These are phyloP conservation scores for Hypena proboscidalis DNA, from an alignment of 2,888 invertebrate genomes.

Conservation along the genomic window DNA sequence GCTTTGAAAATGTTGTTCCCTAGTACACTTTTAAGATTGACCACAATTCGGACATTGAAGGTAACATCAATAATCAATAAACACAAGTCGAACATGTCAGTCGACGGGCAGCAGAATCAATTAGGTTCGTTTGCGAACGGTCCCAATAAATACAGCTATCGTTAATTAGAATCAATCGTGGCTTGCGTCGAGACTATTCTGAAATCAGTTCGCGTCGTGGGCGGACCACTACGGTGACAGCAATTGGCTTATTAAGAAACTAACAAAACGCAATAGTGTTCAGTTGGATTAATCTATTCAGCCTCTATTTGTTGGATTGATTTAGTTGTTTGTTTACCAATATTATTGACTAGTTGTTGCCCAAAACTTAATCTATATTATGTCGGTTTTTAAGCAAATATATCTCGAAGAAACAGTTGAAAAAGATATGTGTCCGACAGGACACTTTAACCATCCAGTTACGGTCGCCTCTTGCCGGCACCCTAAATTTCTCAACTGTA, in stretches of 20 bases:
- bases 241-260: conserved; percentile 76
- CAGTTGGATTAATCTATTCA: conserved; percentile 62
- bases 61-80: conserved; percentile 58
- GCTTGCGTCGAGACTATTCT: conserved; percentile 75
- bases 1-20: too few relatives aligned
- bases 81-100: conserved; percentile 54
- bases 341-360: conserved; percentile 36
- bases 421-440: too few relatives aligned
- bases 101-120: conserved; percentile 72
- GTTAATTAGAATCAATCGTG: conserved; percentile 84
- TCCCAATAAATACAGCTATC: conserved; percentile 83
- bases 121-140: conserved; percentile 80
- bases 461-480: too few relatives aligned
- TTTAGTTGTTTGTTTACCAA: conserved; percentile 41
- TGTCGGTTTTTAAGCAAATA: too few relatives aligned
- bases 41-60: too few relatives aligned
- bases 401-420: too few relatives aligned
- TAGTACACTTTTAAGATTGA: too few relatives aligned
- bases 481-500: too few relatives aligned
- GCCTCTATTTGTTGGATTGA: conserved; percentile 52
- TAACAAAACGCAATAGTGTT: conserved; percentile 66
- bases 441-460: too few relatives aligned
- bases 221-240: conserved; percentile 66
- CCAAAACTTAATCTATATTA: too few relatives aligned
- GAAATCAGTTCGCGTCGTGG: conserved; percentile 73